Conservation (phyloP, 2,797 vertebrate genomes). For the Pitangus sulphuratus region DNA sequence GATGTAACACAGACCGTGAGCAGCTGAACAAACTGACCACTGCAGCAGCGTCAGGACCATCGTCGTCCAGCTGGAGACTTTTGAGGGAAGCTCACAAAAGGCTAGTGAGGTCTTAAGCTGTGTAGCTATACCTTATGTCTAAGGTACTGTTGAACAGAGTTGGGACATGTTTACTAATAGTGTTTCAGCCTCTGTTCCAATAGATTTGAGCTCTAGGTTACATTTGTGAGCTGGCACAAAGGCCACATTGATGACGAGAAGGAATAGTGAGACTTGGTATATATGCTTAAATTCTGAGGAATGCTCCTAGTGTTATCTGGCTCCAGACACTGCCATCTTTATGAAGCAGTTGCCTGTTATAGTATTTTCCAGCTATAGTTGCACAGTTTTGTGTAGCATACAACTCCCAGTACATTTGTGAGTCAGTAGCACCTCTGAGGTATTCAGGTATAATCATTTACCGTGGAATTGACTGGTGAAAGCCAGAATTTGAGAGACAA, state of each 20-base stretch:
- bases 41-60: neutral
- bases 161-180: neutral
- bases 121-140: neutral
- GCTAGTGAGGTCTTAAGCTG: neutral
- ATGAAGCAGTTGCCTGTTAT: neutral
- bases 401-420: neutral
- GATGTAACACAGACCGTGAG: neutral
- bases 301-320: neutral
- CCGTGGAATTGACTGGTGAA: neutral
- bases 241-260: neutral
- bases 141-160: neutral
- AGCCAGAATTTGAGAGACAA: neutral
- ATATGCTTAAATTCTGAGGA: neutral
- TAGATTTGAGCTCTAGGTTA: neutral
- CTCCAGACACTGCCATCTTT: neutral
- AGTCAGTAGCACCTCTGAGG: neutral
- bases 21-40: neutral
- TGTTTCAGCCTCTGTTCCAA: neutral
- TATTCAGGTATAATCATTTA: neutral
- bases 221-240: fast-evolving
- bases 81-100: neutral
- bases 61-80: neutral
- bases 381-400: neutral
- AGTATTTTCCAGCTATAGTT: neutral
- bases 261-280: neutral